Evolutionary conservation across 1,140 invertebrate species (phyloP), one percentile per base, ranked within the genome.

Genomic region (Dinothrombium tinctorium): DNA sequence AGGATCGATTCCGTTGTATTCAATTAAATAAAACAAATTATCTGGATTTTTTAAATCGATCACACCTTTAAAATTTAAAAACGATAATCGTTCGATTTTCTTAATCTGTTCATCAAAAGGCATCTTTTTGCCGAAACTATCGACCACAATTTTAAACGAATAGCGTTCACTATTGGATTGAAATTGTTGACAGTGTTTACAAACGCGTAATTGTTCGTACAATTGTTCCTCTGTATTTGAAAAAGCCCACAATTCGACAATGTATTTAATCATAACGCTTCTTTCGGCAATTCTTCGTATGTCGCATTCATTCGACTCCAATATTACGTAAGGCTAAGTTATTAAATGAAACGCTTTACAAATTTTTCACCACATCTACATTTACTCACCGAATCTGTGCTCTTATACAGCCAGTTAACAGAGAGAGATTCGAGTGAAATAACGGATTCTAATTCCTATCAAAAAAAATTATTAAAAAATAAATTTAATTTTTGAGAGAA

Each of bases 121-220:
- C 45, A 80, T 73, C 59, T 78, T 77, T 53, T 75, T 82, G 54
- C 80, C 78, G 59, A 81, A 87, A 6, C 75, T 74, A 59, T 87
- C 81, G 11, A 89, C 76, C 46, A 70, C 67, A n/a, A 87, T 67
- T 64, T 75, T 41, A 44, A 51, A 50, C 7, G 48, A 48, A 32
- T 31, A 20, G 25, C 45, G 29, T 17, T 9, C 5, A 42, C 20
- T 28, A 32, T 17, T 20, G 21, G n/a, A 39, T 17, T 26, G 14
- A 11, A 14, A 3, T 6, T 31, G 7, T 8, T 24, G 20, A 33
- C 20, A 26, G 2, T 22, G 17, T 8, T 22, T 2, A 11, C 33
- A 41, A 7, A 14, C 5, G 11, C 20, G n/a, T 9, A 83, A 58
- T 42, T 69, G 63, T 3, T 59, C 46, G 53, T 82, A 76, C 25